A percentile compares a stretch with the other conserved stretches of the same genome.
These are phyloP conservation scores for Diachrysia chrysitis DNA, from an alignment of 2,888 invertebrate genomes.

Conservation along the genomic window DNA sequence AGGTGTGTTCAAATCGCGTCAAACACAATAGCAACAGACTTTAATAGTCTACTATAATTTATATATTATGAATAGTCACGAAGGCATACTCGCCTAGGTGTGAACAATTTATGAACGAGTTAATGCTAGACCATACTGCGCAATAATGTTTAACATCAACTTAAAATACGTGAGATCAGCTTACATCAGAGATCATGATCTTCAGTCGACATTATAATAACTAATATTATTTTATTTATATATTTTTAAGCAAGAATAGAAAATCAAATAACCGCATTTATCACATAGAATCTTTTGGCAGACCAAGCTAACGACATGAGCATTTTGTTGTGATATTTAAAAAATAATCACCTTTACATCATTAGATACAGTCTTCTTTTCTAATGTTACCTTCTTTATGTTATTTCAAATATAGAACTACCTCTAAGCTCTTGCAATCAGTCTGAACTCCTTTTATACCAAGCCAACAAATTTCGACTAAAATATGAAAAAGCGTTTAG, in stretches of 20 bases:
- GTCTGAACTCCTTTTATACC: constrained; percentile 46
- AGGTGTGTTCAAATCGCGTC: too few species aligned
- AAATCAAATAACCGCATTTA: constrained; percentile 39
- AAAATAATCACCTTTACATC: constrained; percentile 25
- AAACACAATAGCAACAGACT: too few species aligned
- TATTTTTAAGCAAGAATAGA: constrained; percentile 43
- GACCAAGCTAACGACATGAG: constrained; percentile 53
- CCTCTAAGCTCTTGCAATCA: constrained; percentile 38
- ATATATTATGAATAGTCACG: too few species aligned
- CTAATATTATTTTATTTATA: constrained; percentile 60
- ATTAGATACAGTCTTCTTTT: constrained; percentile 40
- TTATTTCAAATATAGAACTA: constrained; percentile 27
- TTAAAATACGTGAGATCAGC: constrained; percentile 84
- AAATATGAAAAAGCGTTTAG: constrained; percentile 44
- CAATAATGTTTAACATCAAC: constrained; percentile 65
- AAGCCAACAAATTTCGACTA: constrained; percentile 29
- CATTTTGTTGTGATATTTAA: constrained; percentile 36
- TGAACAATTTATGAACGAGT: constrained; percentile 39
- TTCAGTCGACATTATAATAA: constrained; percentile 76
- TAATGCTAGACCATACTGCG: constrained; percentile 24
- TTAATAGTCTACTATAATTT: too few species aligned
- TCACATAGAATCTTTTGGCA: constrained; percentile 54
- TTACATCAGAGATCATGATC: constrained; percentile 82
- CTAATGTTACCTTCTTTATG: constrained; percentile 19
- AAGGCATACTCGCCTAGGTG: not conserved